These are phyloP conservation scores for Erithacus rubecula DNA, from an alignment of 2,797 vertebrate genomes.

Conservation along the genomic window DNA sequence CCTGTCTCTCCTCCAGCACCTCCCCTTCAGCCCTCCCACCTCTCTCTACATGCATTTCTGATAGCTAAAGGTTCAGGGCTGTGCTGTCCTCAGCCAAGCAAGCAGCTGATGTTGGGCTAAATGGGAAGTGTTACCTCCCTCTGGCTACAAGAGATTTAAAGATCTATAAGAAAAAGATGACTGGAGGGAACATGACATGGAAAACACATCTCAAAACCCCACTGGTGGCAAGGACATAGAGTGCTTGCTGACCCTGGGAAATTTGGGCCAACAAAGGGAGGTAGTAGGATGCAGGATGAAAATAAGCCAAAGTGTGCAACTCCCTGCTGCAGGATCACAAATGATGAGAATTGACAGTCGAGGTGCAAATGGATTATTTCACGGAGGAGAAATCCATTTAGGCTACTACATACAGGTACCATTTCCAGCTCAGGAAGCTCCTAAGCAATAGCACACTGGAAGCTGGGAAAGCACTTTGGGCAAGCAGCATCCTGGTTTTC, in stretches of 20 bases:
- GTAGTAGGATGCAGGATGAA: not conserved
- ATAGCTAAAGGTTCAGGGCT: not conserved
- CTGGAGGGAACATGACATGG: not conserved
- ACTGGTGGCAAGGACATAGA: fast-evolving
- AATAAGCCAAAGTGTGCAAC: not conserved
- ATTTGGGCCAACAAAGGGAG: not conserved
- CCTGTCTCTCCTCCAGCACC: not conserved
- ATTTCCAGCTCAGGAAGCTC: not conserved
- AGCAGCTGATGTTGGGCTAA: not conserved
- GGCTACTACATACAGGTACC: not conserved
- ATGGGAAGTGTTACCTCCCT: not conserved
- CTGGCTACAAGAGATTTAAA: not conserved
- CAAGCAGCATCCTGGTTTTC: not conserved
- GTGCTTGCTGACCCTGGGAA: not conserved
- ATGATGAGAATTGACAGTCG: not conserved
- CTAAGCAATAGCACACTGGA: not conserved
- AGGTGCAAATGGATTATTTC: not conserved
- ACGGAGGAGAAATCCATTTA: not conserved
- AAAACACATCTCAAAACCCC: not conserved
- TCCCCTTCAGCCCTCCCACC: not conserved
- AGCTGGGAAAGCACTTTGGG: not conserved
- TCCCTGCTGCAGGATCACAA: not conserved
- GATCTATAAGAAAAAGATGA: not conserved
- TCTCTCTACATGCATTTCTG: not conserved
- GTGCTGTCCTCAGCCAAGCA: not conserved